Conservation (phyloP, 2,797 vertebrate genomes). For the Naso thynnoides region DNA sequence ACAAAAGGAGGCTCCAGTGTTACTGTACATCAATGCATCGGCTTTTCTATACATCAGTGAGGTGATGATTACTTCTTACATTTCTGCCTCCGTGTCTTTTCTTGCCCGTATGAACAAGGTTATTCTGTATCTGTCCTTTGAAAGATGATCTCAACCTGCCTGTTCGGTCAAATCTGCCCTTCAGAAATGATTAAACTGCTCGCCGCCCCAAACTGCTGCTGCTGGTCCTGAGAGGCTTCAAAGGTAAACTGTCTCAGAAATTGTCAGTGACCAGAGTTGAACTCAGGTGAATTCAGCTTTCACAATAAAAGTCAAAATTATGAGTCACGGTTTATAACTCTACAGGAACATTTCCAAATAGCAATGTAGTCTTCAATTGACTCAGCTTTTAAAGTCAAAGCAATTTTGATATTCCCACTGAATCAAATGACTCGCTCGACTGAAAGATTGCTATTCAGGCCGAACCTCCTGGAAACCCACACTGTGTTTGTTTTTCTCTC, state of each 20-base stretch:
- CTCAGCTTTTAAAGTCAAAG: slow-evolving; percentile 14
- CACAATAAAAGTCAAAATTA: slow-evolving; percentile 11
- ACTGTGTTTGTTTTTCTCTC: neutral
- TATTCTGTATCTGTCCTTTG: neutral
- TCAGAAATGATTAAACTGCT: slow-evolving; percentile 19
- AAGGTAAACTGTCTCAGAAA: slow-evolving; percentile 13
- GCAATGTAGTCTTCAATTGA: neutral
- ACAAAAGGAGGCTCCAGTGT: neutral
- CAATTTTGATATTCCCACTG: neutral
- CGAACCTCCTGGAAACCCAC: neutral
- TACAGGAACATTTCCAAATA: neutral
- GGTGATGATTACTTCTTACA: neutral
- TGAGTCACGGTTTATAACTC: neutral
- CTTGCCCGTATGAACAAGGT: neutral
- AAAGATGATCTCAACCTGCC: neutral
- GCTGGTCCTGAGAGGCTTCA: slow-evolving; percentile 1
- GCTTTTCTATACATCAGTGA: neutral
- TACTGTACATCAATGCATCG: neutral
- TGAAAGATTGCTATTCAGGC: neutral
- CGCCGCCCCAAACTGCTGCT: neutral
- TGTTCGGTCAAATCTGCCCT: neutral
- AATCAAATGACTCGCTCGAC: neutral
- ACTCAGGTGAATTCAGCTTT: slow-evolving; percentile 5
- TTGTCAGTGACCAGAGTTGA: slow-evolving; percentile 8
- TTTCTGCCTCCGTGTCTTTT: neutral